Percentiles rank a stretch among this genome's conserved stretches.
Conservation (phyloP, 2,113 vertebrate genomes). For the Mola mola region DNA sequence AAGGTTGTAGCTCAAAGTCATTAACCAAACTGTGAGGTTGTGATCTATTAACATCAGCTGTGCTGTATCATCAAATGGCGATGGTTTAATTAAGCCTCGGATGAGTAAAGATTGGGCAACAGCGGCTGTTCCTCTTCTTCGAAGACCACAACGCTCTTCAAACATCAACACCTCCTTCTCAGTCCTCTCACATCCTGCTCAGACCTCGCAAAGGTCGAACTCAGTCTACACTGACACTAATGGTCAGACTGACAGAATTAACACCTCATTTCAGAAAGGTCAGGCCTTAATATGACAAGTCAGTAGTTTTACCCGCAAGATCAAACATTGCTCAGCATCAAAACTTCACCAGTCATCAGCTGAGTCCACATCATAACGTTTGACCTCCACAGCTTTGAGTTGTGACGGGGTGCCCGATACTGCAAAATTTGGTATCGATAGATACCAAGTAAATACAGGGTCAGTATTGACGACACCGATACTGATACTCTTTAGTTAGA, state of each 20-base stretch:
- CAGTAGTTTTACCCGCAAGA: slow-evolving; percentile 17
- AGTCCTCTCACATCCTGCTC: not conserved
- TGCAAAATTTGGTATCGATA: too few species aligned
- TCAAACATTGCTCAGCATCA: not conserved
- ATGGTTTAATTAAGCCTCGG: not conserved
- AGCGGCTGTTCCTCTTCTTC: not conserved
- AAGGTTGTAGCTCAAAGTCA: too few species aligned
- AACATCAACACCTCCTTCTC: not conserved
- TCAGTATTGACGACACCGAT: too few species aligned
- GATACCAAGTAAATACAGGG: too few species aligned
- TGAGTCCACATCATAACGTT: slow-evolving; percentile 9
- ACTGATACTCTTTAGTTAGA: too few species aligned
- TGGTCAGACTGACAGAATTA: slow-evolving; percentile 33
- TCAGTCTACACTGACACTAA: slow-evolving; percentile 24
- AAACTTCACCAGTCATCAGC: slow-evolving; percentile 47
- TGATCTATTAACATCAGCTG: not conserved
- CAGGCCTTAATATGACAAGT: slow-evolving; percentile 34
- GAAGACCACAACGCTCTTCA: not conserved
- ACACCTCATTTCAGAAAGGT: slow-evolving; percentile 60
- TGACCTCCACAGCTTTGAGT: slow-evolving; percentile 19
- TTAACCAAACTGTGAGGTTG: too few species aligned
- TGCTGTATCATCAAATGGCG: not conserved
- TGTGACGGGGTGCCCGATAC: too few species aligned
- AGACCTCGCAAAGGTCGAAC: slow-evolving; percentile 18
- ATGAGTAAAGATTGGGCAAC: slow-evolving; percentile 1